Evolutionary conservation across 2,113 vertebrate genomes (phyloP), one percentile per base, ranked within the genome.

Genomic region (Leptobrachium leishanense): DNA sequence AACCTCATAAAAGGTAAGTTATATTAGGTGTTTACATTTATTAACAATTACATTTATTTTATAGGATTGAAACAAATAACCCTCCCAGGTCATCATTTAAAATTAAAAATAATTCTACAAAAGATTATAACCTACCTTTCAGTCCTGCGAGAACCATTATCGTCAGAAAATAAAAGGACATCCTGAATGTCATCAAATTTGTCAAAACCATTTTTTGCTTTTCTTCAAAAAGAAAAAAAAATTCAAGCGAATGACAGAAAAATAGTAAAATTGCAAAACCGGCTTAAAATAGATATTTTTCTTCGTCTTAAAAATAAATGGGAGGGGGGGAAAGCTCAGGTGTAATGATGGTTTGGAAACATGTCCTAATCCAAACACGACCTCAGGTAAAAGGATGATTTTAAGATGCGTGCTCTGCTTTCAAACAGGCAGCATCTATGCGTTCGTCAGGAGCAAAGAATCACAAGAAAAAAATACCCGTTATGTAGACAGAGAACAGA

Each of bases 401-500:
- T 59, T 55, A 8, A 67, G 31, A 70, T 31, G 15, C 57, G 63
- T 73, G 63, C 40, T 57, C 63, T 71, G 42, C 68, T 73, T 54
- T 74, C 71, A 80, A 53, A 68, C 20, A 67, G 53, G 39, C 62
- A 68, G 71, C 72, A 74, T 62, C n/a, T 66, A 66, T 81, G 72
- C 74, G 66, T 53, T 55, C 73, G 55, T 68, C 78, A 68, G 57
- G 71, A 74, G 65, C 50, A 62, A 62, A 74, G 64, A 81, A 67
- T 74, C 72, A 59, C 50, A 80, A 62, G 68, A 41, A 43, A 67
- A 64, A 81, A 81, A 72, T 68, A 62, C 42, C 72, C 78, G 50
- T 46, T n/a, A 74, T 68, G 63, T 79, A 50, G 77, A 73, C 43
- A 79, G 42, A 81, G 78, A 81, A 62, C 6, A 74, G 40, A 68